A percentile compares a stretch with the other conserved stretches of the same genome.
These are phyloP conservation scores for Sesamia nonagrioides DNA, from an alignment of 1,140 invertebrate genomes.

Conservation along the genomic window DNA sequence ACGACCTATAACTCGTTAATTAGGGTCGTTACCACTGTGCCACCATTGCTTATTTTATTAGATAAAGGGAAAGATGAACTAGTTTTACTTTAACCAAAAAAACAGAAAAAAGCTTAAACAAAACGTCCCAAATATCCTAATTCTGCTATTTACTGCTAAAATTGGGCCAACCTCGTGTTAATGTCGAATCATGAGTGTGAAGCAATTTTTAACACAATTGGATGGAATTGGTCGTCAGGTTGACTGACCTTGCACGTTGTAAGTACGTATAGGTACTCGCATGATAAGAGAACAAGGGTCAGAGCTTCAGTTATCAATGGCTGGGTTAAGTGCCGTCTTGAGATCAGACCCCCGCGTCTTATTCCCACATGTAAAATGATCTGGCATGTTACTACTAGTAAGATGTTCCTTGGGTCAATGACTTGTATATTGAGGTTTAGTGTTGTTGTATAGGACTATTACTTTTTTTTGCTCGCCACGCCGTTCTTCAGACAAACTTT, in stretches of 20 bases:
- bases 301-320: constrained; percentile 63
- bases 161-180: constrained; percentile 17
- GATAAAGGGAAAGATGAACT: no score
- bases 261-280: not conserved
- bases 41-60: no score
- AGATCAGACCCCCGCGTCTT: constrained; percentile 56
- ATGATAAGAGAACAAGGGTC: constrained; percentile 30
- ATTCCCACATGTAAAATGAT: constrained; percentile 73
- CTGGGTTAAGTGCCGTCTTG: constrained; percentile 63
- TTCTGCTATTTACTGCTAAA: constrained; percentile 17
- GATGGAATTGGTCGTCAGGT: constrained; percentile 38
- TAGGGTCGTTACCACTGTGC: no score
- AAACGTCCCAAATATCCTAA: constrained; percentile 30
- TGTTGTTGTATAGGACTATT: no score
- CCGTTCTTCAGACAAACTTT: no score
- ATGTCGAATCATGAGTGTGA: constrained; percentile 38
- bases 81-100: not conserved
- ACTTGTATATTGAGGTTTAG: constrained; percentile 49
- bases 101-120: not conserved
- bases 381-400: constrained; percentile 54
- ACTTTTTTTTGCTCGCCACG: no score
- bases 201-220: constrained; percentile 48
- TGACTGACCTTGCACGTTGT: constrained; percentile 12
- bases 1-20: no score
- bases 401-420: constrained; percentile 63